Conservation (phyloP, 2,797 vertebrate genomes). For the Peromyscus eremicus region DNA sequence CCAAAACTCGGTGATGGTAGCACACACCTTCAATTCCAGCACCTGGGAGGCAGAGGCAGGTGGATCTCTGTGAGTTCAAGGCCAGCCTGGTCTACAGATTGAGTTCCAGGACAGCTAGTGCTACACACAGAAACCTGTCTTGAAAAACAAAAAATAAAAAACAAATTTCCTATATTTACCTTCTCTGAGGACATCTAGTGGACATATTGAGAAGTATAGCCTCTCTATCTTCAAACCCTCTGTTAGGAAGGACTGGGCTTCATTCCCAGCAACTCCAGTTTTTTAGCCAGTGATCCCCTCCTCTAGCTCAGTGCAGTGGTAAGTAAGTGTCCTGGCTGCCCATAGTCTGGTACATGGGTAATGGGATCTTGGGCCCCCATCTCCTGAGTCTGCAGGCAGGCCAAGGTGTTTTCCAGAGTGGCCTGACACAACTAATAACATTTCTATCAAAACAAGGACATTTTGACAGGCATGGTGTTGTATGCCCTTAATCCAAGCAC, state of each 20-base stretch:
- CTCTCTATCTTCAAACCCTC: background rate
- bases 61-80: background rate
- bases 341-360: background rate
- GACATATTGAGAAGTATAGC: slow-evolving; percentile 2
- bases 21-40: background rate
- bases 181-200: slow-evolving; percentile 71
- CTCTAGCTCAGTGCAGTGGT: background rate
- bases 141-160: background rate
- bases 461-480: background rate
- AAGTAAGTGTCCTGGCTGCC: background rate
- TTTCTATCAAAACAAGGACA: slow-evolving; percentile 32
- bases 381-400: background rate
- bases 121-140: background rate
- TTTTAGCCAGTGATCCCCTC: background rate
- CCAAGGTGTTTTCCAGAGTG: background rate
- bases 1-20: background rate
- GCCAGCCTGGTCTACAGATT: background rate
- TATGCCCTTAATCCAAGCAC: background rate
- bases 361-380: background rate
- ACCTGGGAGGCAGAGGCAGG: background rate
- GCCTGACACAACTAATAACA: background rate
- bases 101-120: background rate
- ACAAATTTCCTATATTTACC: background rate
- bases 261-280: background rate
- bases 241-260: background rate